phyloP scores from a whole-genome alignment of 1,140 invertebrate genomes.

The Copidosoma floridanum region DNA sequence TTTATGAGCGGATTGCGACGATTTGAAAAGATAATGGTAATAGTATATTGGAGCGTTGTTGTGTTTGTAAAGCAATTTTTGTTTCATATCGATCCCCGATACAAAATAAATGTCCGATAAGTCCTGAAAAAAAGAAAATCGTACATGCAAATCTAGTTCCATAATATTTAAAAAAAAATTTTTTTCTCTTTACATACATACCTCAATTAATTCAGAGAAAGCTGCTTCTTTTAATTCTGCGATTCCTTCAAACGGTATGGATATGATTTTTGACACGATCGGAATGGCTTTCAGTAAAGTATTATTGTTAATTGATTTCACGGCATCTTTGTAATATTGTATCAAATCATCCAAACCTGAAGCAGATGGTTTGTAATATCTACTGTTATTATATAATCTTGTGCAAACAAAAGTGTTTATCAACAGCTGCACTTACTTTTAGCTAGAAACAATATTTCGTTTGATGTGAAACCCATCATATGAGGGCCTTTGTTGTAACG shows the following conservation, averaged over 20 bases:
- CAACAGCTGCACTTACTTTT: conserved; percentile 56
- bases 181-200: too few relatives aligned
- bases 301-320: too few relatives aligned
- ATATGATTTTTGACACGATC: not conserved
- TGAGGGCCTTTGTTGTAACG: conserved; percentile 59
- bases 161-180: not conserved
- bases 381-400: too few relatives aligned
- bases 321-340: too few relatives aligned
- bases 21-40: conserved; percentile 8
- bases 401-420: too few relatives aligned
- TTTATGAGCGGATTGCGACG: conserved; percentile 3
- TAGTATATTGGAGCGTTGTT: conserved; percentile 17
- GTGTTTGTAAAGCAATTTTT: not conserved
- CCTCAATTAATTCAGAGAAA: too few relatives aligned
- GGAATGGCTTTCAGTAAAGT: too few relatives aligned
- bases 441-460: conserved; percentile 61
- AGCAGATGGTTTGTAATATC: too few relatives aligned
- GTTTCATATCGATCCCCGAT: conserved; percentile 17
- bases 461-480: conserved; percentile 61
- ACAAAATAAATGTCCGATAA: conserved; percentile 12
- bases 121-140: conserved; percentile 9
- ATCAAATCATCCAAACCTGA: too few relatives aligned
- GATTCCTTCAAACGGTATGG: too few relatives aligned
- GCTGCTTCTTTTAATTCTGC: too few relatives aligned
- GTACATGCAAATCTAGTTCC: too few relatives aligned